phyloP scores from a whole-genome alignment of 2,113 vertebrate genomes.

The Galeopterus variegatus region DNA sequence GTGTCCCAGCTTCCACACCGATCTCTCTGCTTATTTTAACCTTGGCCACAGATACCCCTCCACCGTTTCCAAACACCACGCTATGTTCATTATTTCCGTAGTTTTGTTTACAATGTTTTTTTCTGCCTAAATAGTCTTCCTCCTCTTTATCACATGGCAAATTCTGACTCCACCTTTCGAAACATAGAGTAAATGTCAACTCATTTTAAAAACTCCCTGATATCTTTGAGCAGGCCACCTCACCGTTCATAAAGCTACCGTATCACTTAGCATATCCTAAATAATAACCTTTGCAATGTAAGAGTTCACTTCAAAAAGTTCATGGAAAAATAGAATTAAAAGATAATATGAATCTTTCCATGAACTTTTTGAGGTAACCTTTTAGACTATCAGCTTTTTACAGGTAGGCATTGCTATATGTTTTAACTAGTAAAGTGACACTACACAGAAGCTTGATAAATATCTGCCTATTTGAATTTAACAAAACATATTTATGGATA shows the following conservation, averaged over 20 bases:
- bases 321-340: too few relatives aligned
- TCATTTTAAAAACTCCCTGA: not conserved
- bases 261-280: not conserved
- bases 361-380: too few relatives aligned
- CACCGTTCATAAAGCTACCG: not conserved
- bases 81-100: not conserved
- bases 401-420: constrained; percentile 23
- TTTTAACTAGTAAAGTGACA: constrained; percentile 39
- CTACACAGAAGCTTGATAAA: constrained; percentile 46
- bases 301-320: too few relatives aligned
- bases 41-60: not conserved
- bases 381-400: constrained; percentile 14
- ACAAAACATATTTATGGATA: constrained; percentile 60
- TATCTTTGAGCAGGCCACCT: not conserved
- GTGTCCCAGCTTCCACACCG: not conserved
- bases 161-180: constrained; percentile 40
- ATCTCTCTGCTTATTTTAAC: not conserved
- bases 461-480: constrained; percentile 48
- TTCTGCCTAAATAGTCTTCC: not conserved
- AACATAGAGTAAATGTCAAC: not conserved
- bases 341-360: too few relatives aligned
- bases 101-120: not conserved
- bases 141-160: not conserved
- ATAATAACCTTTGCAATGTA: not conserved
- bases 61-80: not conserved